Percentiles rank a stretch among this genome's conserved stretches.
Conservation (phyloP, 30 jellyfish, hydroid and myxozoan species). For the Turritopsis dohrnii region DNA sequence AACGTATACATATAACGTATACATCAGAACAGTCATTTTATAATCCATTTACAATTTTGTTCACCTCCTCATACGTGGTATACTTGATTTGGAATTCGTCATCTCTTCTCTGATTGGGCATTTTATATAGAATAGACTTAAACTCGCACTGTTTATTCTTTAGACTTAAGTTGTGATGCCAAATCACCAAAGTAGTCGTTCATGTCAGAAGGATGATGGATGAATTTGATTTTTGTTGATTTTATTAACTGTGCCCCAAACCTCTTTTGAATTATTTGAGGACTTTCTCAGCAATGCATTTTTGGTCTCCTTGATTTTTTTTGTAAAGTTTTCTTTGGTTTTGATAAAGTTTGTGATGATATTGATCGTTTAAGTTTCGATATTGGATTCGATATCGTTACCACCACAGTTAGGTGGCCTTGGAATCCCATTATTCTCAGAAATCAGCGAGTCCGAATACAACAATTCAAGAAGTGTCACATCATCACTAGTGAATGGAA, state of each 20-base stretch:
- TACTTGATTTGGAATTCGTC: conserved; percentile 13
- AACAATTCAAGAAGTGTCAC: no score
- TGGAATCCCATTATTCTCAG: no score
- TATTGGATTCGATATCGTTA: no score
- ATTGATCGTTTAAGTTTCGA: not conserved
- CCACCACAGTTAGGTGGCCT: no score
- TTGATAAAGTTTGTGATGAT: conserved; percentile 7
- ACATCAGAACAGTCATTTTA: not conserved
- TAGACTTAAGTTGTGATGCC: conserved; percentile 6
- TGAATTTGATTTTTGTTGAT: not conserved
- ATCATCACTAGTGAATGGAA: no score
- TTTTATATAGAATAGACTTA: not conserved
- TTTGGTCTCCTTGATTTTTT: conserved; percentile 18
- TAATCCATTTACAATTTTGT: not conserved
- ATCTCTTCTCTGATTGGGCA: not conserved
- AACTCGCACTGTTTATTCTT: conserved; percentile 20
- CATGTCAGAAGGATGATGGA: conserved; percentile 29
- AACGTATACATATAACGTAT: not conserved
- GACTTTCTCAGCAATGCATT: not conserved
- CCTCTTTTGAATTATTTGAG: not conserved
- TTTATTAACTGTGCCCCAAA: conserved; percentile 10
- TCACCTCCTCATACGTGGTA: conserved; percentile 8
- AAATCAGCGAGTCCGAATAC: no score
- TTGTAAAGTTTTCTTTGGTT: not conserved
- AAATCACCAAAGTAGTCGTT: conserved; percentile 13